Evolutionary conservation across 53 echinoderm and acorn worm species (phyloP), one percentile per base, ranked within the genome.

Genomic region (Holothuria leucospilota): DNA sequence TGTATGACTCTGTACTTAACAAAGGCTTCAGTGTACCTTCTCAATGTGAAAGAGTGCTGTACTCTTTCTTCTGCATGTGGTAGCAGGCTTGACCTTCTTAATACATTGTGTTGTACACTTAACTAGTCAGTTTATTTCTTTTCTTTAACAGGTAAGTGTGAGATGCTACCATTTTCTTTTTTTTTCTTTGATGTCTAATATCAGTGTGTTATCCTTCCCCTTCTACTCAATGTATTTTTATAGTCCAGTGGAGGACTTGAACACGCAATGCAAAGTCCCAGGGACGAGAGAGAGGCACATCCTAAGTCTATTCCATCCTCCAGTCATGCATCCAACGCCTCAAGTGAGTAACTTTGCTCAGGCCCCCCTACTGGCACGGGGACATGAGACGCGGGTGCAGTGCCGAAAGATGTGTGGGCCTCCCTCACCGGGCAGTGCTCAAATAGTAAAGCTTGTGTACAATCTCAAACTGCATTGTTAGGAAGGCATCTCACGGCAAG

Each of bases 291-390:
- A 64, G 95, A 93, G 63, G 71, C 68, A 79, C 75, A 75, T 53
- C 65, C 79, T 80, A 88, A 89, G 68, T 86, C 92, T 63, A 88
- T 95, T 84, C 86, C 92, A 82, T 84, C 94, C 29, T 90, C 93
- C 42, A 83, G 93, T 88, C 95, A 93, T 66, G 90, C 95, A 20
- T 93, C 98, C 68, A 92, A 91, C 34, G 94, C 95, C 71, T 97
- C 98, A 88, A 97, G 98, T 97, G 98, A 97, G 98, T 97, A 97
- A 94, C 68, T 61, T 42, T 13, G 14, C n/a, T 30, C 41, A 49
- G 59, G 85, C 25, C 20, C 26, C 25, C 66, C 79, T 29, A 46
- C 80, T 15, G 38, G 51, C 49, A 68, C 51, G 80, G 30, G 80
- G 81, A 56, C 24, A 39, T 81, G 81, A 63, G 63, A 63, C 39